Evolutionary conservation across 2,113 vertebrate genomes (phyloP).

Genomic region (Psilopsiagon aurifrons): DNA sequence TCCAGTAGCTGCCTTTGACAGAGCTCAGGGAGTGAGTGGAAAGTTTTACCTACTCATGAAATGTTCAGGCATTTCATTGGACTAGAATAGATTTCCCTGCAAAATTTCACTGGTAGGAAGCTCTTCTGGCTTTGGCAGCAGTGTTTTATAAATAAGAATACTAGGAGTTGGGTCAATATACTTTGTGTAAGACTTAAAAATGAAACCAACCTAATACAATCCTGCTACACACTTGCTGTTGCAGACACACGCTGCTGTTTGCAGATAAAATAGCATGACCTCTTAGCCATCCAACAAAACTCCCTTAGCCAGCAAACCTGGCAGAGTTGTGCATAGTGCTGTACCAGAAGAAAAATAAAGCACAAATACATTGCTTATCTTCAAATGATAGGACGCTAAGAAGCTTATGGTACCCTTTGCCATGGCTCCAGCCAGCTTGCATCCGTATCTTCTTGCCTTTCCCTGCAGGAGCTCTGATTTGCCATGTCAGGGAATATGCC

Average conservation of each 20-base stretch:
- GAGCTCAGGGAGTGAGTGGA: neutral
- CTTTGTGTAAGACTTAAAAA: neutral
- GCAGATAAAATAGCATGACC: neutral
- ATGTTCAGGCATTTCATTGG: conserved; percentile 18
- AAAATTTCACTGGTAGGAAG: conserved; percentile 16
- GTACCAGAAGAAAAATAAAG: neutral
- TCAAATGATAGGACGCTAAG: neutral
- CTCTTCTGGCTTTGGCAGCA: neutral
- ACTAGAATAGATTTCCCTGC: neutral
- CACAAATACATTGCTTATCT: neutral
- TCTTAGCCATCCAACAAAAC: neutral
- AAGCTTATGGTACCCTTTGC: neutral
- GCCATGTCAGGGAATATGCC: neutral
- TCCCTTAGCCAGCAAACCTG: neutral
- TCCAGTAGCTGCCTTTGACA: neutral
- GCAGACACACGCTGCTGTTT: neutral
- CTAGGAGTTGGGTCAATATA: neutral
- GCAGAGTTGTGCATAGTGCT: neutral
- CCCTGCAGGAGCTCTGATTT: neutral
- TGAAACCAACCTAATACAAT: neutral
- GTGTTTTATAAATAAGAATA: neutral
- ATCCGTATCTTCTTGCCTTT: neutral
- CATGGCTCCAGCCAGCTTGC: neutral
- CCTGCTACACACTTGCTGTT: neutral
- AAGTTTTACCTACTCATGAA: neutral